Conservation (phyloP, 2,113 vertebrate genomes). For the Abramis brama region DNA sequence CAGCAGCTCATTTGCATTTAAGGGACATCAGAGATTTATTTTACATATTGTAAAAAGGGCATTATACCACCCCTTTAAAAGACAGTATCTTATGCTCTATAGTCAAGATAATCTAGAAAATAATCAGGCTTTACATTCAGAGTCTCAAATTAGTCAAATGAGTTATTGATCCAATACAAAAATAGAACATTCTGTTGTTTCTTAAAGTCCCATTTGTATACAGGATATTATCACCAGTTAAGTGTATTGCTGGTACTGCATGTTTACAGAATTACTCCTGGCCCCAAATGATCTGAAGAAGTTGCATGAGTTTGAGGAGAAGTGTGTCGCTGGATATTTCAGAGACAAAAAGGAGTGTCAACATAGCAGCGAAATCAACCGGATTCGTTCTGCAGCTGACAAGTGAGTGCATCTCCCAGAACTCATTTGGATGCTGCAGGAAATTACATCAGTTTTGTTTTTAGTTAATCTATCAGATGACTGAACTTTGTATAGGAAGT, state of each 20-base stretch:
- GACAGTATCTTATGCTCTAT: background rate
- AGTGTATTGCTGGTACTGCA: background rate
- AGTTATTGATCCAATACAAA: background rate
- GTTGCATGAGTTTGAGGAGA: conserved; percentile 94
- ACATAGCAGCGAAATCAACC: conserved; percentile 78
- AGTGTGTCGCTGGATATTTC: conserved; percentile 87
- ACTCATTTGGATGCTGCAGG: background rate
- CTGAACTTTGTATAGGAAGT: background rate
- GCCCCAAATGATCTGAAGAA: conserved; percentile 89
- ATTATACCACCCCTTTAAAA: too few species aligned
- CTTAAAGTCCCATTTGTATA: background rate
- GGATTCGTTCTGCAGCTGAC: conserved; percentile 83
- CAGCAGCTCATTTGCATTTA: too few species aligned
- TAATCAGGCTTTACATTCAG: background rate
- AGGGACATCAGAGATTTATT: too few species aligned
- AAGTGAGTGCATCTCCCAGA: conserved; percentile 72
- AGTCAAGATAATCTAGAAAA: background rate
- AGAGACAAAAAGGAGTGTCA: conserved; percentile 81
- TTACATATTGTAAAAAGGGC: too few species aligned
- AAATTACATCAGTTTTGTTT: conserved; percentile 4
- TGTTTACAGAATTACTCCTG: conserved; percentile 84
- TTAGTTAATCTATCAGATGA: background rate
- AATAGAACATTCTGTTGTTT: background rate
- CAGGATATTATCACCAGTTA: background rate
- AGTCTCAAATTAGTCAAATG: background rate